phyloP scores from a whole-genome alignment of 2,888 invertebrate genomes.

The Uloborus plumipes region DNA sequence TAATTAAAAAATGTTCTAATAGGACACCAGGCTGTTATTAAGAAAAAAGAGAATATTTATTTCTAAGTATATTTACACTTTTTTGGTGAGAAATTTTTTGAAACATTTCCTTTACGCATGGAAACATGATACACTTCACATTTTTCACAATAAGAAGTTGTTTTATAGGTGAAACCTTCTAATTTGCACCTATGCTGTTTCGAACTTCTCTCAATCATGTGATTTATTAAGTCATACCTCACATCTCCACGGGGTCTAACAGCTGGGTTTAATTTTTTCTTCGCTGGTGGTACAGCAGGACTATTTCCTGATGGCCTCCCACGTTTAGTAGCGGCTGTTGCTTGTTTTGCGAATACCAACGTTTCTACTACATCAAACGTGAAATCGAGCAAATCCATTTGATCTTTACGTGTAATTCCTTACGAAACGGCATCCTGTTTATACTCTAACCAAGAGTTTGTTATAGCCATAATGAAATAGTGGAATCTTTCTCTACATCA shows the following conservation, averaged over 20 bases:
- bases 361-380: too few relatives aligned
- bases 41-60: slow-evolving; percentile 16
- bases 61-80: neutral
- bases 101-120: too few relatives aligned
- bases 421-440: too few relatives aligned
- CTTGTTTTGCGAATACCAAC: too few relatives aligned
- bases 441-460: too few relatives aligned
- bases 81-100: neutral
- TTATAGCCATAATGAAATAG: too few relatives aligned
- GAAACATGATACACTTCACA: too few relatives aligned
- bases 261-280: slow-evolving; percentile 6
- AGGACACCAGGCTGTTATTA: neutral
- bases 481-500: too few relatives aligned
- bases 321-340: too few relatives aligned
- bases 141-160: slow-evolving; percentile 22
- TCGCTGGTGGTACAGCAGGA: slow-evolving; percentile 4
- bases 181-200: slow-evolving; percentile 7
- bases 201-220: slow-evolving; percentile 4
- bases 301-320: too few relatives aligned
- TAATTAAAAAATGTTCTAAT: slow-evolving; percentile 19
- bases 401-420: too few relatives aligned
- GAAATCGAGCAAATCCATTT: too few relatives aligned
- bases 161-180: neutral
- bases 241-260: slow-evolving; percentile 1
- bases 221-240: slow-evolving; percentile 2